Evolutionary conservation across 2,113 vertebrate genomes (phyloP).

Genomic region (Microcebus lehilahytsara): DNA sequence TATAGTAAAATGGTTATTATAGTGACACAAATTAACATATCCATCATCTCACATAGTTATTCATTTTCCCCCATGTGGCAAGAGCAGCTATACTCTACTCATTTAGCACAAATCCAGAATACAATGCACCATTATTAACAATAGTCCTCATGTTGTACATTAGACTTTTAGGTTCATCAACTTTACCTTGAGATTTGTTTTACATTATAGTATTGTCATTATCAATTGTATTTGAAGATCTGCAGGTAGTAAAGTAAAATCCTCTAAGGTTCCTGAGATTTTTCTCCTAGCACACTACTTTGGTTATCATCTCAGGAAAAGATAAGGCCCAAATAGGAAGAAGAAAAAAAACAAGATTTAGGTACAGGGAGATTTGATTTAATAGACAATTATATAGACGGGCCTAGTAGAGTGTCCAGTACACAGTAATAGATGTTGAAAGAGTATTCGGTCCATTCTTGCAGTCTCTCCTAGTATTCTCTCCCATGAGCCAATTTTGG

Average conservation of each 20-base stretch:
- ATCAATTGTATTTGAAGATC: not conserved
- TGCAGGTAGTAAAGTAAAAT: not conserved
- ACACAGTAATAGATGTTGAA: not conserved
- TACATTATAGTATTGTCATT: not conserved
- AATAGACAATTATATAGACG: not conserved
- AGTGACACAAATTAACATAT: not conserved
- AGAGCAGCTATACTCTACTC: not conserved
- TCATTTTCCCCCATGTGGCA: not conserved
- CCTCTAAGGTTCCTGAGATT: not conserved
- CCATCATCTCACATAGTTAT: not conserved
- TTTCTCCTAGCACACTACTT: not conserved
- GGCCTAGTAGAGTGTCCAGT: not conserved
- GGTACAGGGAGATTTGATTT: not conserved
- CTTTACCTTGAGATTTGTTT: not conserved
- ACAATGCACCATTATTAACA: not conserved
- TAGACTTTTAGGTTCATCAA: not conserved
- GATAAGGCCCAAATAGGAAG: not conserved
- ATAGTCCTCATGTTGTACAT: not conserved
- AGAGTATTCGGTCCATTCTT: not conserved
- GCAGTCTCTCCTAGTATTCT: not conserved
- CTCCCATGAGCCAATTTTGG: not conserved
- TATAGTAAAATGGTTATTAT: not conserved
- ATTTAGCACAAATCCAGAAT: not conserved
- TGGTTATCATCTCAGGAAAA: not conserved
- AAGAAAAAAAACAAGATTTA: not conserved